Percentiles rank a stretch among this genome's conserved stretches.
Conservation (phyloP, 1,140 invertebrate species). For the Grapholita molesta region DNA sequence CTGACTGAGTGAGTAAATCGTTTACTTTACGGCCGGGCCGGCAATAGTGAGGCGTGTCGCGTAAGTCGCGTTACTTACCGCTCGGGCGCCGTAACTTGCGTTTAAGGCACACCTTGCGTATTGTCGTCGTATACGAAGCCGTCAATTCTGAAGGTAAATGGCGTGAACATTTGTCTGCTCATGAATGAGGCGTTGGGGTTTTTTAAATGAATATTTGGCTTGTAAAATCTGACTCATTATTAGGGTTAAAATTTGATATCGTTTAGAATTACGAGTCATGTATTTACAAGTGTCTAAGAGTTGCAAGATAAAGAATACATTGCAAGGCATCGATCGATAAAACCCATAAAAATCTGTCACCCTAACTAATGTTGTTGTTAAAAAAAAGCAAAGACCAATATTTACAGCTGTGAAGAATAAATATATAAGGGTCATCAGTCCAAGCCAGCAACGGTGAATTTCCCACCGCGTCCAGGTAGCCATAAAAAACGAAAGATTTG, state of each 20-base stretch:
- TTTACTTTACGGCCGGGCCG: neutral
- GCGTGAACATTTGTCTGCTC: neutral
- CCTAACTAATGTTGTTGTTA: neutral
- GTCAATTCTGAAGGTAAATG: slow-evolving; percentile 17
- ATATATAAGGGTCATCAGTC: slow-evolving; percentile 11
- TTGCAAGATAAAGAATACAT: no score
- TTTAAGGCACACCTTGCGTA: slow-evolving; percentile 57
- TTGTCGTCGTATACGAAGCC: slow-evolving; percentile 54
- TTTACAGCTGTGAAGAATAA: neutral
- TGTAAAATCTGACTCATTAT: neutral
- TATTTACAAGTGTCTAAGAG: no score
- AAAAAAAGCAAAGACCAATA: neutral
- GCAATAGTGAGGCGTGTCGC: slow-evolving; percentile 4
- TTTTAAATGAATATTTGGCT: no score
- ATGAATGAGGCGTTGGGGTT: neutral
- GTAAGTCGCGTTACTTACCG: slow-evolving; percentile 55
- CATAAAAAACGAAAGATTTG: slow-evolving; percentile 12
- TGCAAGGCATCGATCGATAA: neutral
- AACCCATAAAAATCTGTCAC: neutral
- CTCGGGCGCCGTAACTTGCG: slow-evolving; percentile 62
- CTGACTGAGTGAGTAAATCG: neutral
- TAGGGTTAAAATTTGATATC: no score
- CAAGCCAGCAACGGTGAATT: neutral
- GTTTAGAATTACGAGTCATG: no score
- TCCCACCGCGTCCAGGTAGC: neutral